Conservation (phyloP, 2,113 vertebrate species). For the Scomber scombrus region DNA sequence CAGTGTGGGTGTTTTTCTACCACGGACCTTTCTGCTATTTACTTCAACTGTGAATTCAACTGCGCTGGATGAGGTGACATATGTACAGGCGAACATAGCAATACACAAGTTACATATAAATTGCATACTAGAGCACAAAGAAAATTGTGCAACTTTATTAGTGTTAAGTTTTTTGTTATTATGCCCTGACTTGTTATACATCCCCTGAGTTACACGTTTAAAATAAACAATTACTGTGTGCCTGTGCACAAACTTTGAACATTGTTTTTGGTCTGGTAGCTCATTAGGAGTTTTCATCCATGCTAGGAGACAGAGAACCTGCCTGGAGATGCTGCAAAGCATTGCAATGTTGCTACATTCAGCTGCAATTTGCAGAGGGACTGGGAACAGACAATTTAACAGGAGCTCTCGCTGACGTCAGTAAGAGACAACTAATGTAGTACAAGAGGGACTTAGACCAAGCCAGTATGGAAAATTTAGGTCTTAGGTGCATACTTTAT, state of each 20-base stretch:
- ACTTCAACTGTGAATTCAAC: background rate
- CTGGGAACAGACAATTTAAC: background rate
- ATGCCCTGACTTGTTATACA: background rate
- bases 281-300: conserved; percentile 42
- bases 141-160: too few species aligned
- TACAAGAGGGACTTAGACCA: conserved; percentile 9
- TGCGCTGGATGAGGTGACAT: too few species aligned
- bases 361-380: conserved; percentile 28
- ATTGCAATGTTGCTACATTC: background rate
- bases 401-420: conserved; percentile 13
- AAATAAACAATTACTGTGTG: conserved; percentile 2
- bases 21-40: too few species aligned
- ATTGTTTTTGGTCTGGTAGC: conserved; percentile 6
- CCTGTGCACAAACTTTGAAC: background rate
- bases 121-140: too few species aligned
- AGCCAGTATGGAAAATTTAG: conserved; percentile 18
- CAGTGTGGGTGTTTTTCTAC: too few species aligned
- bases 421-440: background rate
- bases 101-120: too few species aligned
- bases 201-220: background rate
- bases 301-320: background rate
- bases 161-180: too few species aligned
- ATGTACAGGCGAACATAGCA: too few species aligned
- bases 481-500: background rate
- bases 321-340: background rate